These are phyloP conservation scores for Leptopilina boulardi DNA, from an alignment of 1,140 invertebrate genomes.

Conservation along the genomic window DNA sequence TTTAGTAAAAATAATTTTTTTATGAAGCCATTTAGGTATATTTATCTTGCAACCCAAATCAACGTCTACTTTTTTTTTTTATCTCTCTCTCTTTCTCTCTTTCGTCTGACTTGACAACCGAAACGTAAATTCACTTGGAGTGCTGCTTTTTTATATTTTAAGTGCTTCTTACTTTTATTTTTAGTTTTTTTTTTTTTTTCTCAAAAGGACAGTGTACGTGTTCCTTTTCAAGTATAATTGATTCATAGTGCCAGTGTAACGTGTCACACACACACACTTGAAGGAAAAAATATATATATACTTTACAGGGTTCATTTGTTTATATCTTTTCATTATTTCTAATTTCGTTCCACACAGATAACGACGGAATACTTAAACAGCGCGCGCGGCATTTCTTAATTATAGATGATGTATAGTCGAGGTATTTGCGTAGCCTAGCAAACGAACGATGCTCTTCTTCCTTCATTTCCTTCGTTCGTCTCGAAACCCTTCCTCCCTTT, in stretches of 20 bases:
- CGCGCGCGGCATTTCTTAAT: conserved; percentile 67
- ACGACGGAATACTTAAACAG: conserved; percentile 67
- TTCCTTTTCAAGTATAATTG: conserved; percentile 55
- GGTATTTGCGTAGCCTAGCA: conserved; percentile 40
- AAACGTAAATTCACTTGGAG: not conserved
- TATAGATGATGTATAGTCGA: conserved; percentile 66
- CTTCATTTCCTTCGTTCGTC: conserved; percentile 26
- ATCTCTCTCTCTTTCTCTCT: not conserved
- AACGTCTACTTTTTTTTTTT: not conserved
- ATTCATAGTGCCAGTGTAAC: conserved; percentile 50
- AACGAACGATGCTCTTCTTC: conserved; percentile 39
- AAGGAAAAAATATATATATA: conserved; percentile 41
- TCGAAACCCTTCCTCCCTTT: no score
- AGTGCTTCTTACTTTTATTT: conserved; percentile 35
- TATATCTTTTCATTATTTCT: conserved; percentile 64
- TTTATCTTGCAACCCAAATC: not conserved
- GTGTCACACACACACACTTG: conserved; percentile 46
- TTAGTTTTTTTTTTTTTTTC: not conserved
- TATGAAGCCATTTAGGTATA: not conserved
- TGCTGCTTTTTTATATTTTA: conserved; percentile 5
- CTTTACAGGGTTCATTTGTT: conserved; percentile 47
- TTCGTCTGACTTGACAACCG: not conserved
- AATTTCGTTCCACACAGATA: conserved; percentile 67
- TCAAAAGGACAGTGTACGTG: conserved; percentile 38
- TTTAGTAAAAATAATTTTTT: not conserved